These are phyloP conservation scores for Odontocerum albicorne DNA, from an alignment of 2,888 invertebrate genomes.

Conservation along the genomic window DNA sequence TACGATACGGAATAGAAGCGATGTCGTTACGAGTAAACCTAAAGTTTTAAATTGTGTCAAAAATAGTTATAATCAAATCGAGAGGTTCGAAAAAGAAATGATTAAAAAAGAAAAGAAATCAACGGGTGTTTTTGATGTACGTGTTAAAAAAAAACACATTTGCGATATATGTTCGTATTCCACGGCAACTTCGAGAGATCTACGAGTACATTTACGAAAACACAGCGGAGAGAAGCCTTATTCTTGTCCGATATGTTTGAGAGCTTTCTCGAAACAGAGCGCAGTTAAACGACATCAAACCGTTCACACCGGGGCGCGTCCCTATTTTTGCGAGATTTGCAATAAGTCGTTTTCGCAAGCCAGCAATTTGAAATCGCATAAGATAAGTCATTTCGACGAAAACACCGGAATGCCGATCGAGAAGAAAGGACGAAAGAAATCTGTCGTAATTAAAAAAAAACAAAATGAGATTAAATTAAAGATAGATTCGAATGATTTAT, in stretches of 20 bases:
- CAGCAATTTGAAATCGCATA: slow-evolving; percentile 5
- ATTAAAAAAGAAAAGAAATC: too few relatives aligned
- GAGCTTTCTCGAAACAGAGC: not conserved
- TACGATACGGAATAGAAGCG: too few relatives aligned
- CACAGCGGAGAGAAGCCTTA: slow-evolving; percentile 5
- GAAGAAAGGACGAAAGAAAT: too few relatives aligned
- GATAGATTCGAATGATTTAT: too few relatives aligned
- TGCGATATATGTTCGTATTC: slow-evolving; percentile 3
- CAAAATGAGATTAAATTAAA: too few relatives aligned
- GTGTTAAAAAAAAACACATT: slow-evolving; percentile 3
- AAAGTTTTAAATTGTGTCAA: too few relatives aligned
- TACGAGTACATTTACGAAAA: not conserved
- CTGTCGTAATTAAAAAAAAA: too few relatives aligned
- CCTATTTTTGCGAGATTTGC: not conserved
- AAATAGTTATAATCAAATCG: too few relatives aligned
- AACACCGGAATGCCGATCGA: not conserved
- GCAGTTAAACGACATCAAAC: slow-evolving; percentile 1
- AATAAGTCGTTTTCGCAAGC: not conserved
- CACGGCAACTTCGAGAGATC: not conserved
- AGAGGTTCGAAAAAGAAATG: too few relatives aligned
- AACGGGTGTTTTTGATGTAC: not conserved
- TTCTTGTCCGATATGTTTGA: not conserved
- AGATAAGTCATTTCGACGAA: slow-evolving; percentile 1
- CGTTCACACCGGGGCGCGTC: not conserved
- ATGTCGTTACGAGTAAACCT: too few relatives aligned